A percentile compares a stretch with the other conserved stretches of the same genome.
phyloP scores from a whole-genome alignment of 2,113 vertebrate genomes.

The Orcinus orca region DNA sequence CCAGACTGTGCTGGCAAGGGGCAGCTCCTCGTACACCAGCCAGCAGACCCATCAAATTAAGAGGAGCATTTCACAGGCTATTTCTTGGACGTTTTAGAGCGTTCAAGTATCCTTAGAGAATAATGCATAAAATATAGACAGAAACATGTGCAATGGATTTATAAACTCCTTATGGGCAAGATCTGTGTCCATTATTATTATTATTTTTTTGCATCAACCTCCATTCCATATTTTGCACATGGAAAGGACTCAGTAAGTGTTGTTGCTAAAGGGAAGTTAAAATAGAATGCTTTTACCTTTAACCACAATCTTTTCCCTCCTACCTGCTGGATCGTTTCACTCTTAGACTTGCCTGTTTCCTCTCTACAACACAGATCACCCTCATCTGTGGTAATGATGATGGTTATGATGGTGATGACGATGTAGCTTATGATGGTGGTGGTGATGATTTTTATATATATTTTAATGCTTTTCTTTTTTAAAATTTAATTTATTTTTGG shows the following conservation, averaged over 20 bases:
- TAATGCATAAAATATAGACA: neutral
- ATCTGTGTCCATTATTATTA: neutral
- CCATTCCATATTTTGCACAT: neutral
- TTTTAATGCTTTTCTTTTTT: too few relatives aligned
- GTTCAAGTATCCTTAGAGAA: neutral
- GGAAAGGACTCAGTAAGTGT: neutral
- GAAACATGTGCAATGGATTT: accelerated
- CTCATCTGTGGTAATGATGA: neutral
- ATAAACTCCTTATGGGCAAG: neutral
- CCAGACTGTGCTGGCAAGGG: accelerated
- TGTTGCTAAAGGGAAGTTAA: neutral
- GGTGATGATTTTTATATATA: neutral
- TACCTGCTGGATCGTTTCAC: accelerated
- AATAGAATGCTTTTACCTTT: neutral
- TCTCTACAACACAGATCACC: accelerated
- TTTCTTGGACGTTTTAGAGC: neutral
- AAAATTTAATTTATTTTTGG: too few relatives aligned
- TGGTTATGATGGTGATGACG: accelerated
- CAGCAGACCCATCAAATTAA: neutral
- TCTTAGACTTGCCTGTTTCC: neutral
- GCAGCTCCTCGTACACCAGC: accelerated
- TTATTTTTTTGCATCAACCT: too few relatives aligned
- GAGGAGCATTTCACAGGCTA: neutral
- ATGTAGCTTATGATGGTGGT: accelerated
- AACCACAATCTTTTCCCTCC: neutral